These are phyloP conservation scores for Melipona beecheii DNA, from an alignment of 2,888 invertebrate species.

Conservation along the genomic window DNA sequence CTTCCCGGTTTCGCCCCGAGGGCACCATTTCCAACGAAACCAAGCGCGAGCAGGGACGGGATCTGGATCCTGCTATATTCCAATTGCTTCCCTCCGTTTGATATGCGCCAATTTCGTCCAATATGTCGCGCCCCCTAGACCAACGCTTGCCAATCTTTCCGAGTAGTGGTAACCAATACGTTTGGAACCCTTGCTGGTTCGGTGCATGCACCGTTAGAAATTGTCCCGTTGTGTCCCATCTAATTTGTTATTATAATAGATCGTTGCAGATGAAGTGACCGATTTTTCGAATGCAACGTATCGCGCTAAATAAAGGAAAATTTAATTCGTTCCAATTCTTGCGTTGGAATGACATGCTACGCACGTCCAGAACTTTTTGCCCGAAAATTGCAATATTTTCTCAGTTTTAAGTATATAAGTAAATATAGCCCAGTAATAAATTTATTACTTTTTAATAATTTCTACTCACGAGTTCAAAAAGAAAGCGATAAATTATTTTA, in stretches of 20 bases:
- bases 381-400: too few species aligned
- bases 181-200: slow-evolving; percentile 5
- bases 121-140: slow-evolving; percentile 81
- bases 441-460: too few species aligned
- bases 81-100: slow-evolving; percentile 82
- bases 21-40: slow-evolving; percentile 81
- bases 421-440: too few species aligned
- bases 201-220: neutral
- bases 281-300: neutral
- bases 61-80: slow-evolving; percentile 78
- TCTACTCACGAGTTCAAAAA: too few species aligned
- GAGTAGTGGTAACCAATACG: slow-evolving; percentile 25
- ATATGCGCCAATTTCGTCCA: slow-evolving; percentile 83
- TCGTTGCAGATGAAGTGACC: neutral
- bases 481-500: too few species aligned
- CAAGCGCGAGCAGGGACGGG: slow-evolving; percentile 72
- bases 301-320: neutral
- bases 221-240: neutral
- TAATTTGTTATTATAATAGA: neutral
- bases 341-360: too few species aligned
- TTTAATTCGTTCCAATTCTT: too few species aligned
- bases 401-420: too few species aligned
- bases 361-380: too few species aligned
- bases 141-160: slow-evolving; percentile 51
- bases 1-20: slow-evolving; percentile 78